A percentile compares a stretch with the other conserved stretches of the same genome.
Evolutionary conservation across 2,888 invertebrate genomes (phyloP).

Genomic region (Agriopis leucophaearia): DNA sequence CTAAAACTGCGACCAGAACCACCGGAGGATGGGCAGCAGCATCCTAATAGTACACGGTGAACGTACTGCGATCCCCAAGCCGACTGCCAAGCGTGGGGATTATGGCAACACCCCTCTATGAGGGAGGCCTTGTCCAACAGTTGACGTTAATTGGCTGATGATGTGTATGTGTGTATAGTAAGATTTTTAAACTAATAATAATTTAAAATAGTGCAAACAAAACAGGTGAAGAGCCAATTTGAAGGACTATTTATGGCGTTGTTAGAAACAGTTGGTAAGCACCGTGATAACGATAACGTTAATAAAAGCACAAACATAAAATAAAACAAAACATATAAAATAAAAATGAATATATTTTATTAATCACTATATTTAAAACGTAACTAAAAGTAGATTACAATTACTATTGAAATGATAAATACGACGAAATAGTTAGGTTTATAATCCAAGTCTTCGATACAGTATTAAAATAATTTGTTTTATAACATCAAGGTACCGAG

Average conservation of each 20-base stretch:
- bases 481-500: slow-evolving; percentile 75
- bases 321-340: slow-evolving; percentile 83
- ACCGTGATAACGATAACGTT: slow-evolving; percentile 9
- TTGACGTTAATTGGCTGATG: no score
- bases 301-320: slow-evolving; percentile 66
- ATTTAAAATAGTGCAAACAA: neutral
- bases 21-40: no score
- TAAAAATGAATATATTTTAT: slow-evolving; percentile 85
- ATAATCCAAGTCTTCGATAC: slow-evolving; percentile 45
- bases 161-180: no score
- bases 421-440: slow-evolving; percentile 58
- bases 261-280: slow-evolving; percentile 22
- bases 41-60: no score
- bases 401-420: slow-evolving; percentile 57
- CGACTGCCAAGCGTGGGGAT: no score
- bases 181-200: no score
- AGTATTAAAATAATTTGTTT: slow-evolving; percentile 42
- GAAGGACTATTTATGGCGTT: neutral
- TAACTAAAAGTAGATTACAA: slow-evolving; percentile 75
- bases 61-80: no score
- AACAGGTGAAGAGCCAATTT: neutral
- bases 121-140: no score
- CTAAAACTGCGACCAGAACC: no score
- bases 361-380: slow-evolving; percentile 76
- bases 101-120: no score